Conservation (phyloP, 2,113 vertebrate species). For the Epinephelus lanceolatus region DNA sequence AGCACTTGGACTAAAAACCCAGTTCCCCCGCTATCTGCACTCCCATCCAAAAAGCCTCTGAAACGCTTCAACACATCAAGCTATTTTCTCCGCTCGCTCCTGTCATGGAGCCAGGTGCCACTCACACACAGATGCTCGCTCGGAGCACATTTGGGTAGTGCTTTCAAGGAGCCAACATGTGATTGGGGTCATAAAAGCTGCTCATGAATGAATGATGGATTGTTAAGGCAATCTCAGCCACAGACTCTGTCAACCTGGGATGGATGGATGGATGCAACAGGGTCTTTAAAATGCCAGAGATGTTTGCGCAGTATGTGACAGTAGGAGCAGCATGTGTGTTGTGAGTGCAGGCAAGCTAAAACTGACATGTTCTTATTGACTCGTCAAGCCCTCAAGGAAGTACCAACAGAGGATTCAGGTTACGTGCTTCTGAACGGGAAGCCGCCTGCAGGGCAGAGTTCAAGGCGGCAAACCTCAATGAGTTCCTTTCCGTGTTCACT, state of each 20-base stretch:
- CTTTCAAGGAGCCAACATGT: constrained; percentile 68
- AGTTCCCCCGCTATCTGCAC: constrained; percentile 8
- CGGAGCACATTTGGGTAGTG: constrained; percentile 48
- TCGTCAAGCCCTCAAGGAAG: neutral
- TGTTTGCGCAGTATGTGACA: constrained; percentile 14
- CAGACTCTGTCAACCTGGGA: constrained; percentile 21
- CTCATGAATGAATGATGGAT: constrained; percentile 79
- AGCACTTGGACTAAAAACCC: constrained; percentile 50
- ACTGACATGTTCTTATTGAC: constrained; percentile 3
- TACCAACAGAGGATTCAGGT: neutral
- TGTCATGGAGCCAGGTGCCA: constrained; percentile 64
- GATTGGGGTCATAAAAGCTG: constrained; percentile 70
- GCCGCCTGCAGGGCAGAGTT: constrained; percentile 37
- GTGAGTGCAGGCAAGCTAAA: constrained; percentile 2
- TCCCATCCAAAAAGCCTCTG: constrained; percentile 41
- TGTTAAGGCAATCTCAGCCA: constrained; percentile 62
- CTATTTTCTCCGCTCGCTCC: constrained; percentile 18
- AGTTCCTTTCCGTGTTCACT: constrained; percentile 26
- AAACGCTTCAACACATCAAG: constrained; percentile 17
- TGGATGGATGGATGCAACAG: constrained; percentile 29
- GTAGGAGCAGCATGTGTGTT: neutral
- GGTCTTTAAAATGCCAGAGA: neutral
- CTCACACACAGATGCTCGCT: constrained; percentile 42
- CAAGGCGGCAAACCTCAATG: constrained; percentile 11
- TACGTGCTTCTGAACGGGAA: constrained; percentile 12